Evolutionary conservation across 1,140 invertebrate species (phyloP).

Genomic region (Oppia nitens): DNA sequence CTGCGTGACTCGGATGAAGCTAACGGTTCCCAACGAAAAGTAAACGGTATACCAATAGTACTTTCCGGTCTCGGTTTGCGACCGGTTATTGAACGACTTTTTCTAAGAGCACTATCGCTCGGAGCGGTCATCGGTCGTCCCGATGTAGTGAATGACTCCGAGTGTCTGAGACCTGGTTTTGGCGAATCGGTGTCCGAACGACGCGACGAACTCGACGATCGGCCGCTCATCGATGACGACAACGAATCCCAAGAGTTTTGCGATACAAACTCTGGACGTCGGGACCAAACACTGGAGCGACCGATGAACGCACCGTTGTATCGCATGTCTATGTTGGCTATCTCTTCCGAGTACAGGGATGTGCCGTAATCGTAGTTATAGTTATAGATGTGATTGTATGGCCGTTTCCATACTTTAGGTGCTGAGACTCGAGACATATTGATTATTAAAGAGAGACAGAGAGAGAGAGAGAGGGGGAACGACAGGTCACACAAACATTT

Average conservation of each 20-base stretch:
- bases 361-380: conserved; percentile 23
- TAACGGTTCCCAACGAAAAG: neutral
- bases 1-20: no score
- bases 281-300: conserved; percentile 10
- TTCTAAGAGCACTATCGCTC: neutral
- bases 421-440: no score
- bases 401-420: conserved; percentile 20
- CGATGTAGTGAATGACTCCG: conserved; percentile 8
- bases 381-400: conserved; percentile 22
- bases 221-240: neutral
- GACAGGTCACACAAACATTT: no score
- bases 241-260: neutral
- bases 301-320: conserved; percentile 15
- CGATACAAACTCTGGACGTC: conserved; percentile 15
- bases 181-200: no score
- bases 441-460: no score
- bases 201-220: neutral
- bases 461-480: no score
- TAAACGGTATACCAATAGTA: neutral
- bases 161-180: neutral
- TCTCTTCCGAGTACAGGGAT: conserved; percentile 21
- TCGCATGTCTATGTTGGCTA: conserved; percentile 21
- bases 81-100: neutral
- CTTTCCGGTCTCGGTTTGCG: conserved; percentile 2
- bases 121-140: neutral